A percentile compares a stretch with the other conserved stretches of the same genome.
Evolutionary conservation across 2,797 vertebrate species (phyloP).

Genomic region (Lophotriccus pileatus): DNA sequence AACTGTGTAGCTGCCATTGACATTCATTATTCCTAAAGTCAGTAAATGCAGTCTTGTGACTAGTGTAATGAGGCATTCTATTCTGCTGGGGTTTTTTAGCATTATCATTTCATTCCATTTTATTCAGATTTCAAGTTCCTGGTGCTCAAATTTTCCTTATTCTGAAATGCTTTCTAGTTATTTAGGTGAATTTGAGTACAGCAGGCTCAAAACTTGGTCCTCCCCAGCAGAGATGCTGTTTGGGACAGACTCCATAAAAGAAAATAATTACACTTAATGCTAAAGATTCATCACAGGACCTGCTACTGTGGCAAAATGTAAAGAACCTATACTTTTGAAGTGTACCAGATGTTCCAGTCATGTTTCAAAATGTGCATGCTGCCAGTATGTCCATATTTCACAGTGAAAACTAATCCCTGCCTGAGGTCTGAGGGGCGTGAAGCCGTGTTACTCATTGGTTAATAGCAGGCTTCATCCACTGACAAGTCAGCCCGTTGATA

Average conservation of each 20-base stretch:
- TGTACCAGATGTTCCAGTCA: background rate
- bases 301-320: background rate
- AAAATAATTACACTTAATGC: background rate
- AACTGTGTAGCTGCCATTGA: background rate
- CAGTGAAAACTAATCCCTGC: background rate
- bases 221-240: background rate
- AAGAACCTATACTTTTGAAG: background rate
- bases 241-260: background rate
- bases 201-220: background rate
- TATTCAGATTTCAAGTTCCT: background rate
- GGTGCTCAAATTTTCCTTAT: background rate
- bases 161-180: background rate
- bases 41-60: background rate
- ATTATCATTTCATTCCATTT: background rate
- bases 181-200: background rate
- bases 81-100: background rate
- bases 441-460: background rate
- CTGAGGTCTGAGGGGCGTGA: background rate
- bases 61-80: background rate
- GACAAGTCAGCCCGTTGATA: slow-evolving; percentile 18
- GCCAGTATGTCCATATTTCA: background rate
- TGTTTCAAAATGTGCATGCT: background rate
- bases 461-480: slow-evolving; percentile 29
- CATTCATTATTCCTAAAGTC: background rate
- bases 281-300: background rate